These are phyloP conservation scores for Mallotus villosus DNA, from an alignment of 2,797 vertebrate species.

Conservation along the genomic window DNA sequence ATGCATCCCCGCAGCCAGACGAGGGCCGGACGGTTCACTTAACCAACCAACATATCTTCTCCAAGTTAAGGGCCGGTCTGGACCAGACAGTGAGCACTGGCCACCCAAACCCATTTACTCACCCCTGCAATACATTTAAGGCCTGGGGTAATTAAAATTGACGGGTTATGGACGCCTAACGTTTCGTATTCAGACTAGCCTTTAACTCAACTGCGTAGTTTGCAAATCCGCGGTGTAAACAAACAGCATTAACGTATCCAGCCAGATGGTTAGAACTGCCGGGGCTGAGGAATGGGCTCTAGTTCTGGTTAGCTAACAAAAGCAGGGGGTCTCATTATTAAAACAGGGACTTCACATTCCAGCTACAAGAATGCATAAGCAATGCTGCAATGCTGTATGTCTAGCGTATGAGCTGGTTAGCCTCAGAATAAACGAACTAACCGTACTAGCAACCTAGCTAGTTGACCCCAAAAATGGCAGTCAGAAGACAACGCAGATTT, in stretches of 20 bases:
- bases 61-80: slow-evolving; percentile 1
- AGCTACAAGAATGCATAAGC: neutral
- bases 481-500: slow-evolving; percentile 66
- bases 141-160: neutral
- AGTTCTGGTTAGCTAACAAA: slow-evolving; percentile 1
- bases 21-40: slow-evolving; percentile 18
- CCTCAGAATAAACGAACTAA: neutral
- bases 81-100: neutral
- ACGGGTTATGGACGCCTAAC: neutral
- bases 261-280: neutral
- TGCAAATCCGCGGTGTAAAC: slow-evolving; percentile 76
- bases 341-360: neutral
- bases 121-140: slow-evolving; percentile 43
- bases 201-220: slow-evolving; percentile 70
- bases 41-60: neutral
- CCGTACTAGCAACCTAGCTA: slow-evolving; percentile 24
- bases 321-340: neutral
- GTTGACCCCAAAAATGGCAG: slow-evolving; percentile 78
- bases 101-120: slow-evolving; percentile 25
- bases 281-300: neutral
- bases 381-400: neutral
- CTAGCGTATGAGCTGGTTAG: neutral
- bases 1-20: slow-evolving; percentile 49
- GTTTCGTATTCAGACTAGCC: neutral
- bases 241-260: slow-evolving; percentile 48